These are phyloP conservation scores for Axinella damicornis DNA, from an alignment of 37 sponge, comb jelly and placozoan species.

Conservation along the genomic window DNA sequence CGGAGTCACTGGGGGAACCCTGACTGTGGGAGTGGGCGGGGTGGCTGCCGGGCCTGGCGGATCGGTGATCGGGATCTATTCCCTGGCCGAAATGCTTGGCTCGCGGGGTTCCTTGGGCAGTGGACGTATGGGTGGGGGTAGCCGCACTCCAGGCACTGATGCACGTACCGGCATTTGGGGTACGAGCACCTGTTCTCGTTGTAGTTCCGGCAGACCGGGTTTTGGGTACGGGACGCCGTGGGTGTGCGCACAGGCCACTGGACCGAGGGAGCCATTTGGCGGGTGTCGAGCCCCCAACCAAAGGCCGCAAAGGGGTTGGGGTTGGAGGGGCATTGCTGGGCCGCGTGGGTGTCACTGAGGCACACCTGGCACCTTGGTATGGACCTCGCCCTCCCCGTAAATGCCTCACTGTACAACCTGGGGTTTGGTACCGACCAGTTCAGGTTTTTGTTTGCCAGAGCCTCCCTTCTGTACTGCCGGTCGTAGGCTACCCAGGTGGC, in stretches of 20 bases:
- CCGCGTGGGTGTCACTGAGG: slow-evolving; percentile 5
- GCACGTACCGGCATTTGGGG: slow-evolving; percentile 12
- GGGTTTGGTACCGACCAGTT: neutral
- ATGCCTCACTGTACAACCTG: neutral
- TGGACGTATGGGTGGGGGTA: too few relatives aligned
- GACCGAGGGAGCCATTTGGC: too few relatives aligned
- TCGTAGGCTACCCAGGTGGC: slow-evolving; percentile 7
- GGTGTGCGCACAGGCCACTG: too few relatives aligned
- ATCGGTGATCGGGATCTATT: neutral
- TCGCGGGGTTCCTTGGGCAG: neutral
- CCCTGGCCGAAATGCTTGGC: neutral
- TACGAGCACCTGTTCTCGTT: slow-evolving; percentile 24
- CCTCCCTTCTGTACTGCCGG: neutral
- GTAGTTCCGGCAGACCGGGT: slow-evolving; percentile 17
- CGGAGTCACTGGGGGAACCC: too few relatives aligned
- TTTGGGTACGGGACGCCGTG: too few relatives aligned
- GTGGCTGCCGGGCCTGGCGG: neutral
- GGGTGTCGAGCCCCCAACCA: too few relatives aligned
- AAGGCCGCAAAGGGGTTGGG: too few relatives aligned
- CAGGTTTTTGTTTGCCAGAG: neutral
- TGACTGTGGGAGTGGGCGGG: neutral
- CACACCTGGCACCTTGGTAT: neutral
- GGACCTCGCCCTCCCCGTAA: neutral
- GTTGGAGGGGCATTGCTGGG: neutral
- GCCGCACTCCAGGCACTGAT: neutral